Evolutionary conservation across 2,797 vertebrate genomes (phyloP).

Genomic region (Notolepis coatsorum): DNA sequence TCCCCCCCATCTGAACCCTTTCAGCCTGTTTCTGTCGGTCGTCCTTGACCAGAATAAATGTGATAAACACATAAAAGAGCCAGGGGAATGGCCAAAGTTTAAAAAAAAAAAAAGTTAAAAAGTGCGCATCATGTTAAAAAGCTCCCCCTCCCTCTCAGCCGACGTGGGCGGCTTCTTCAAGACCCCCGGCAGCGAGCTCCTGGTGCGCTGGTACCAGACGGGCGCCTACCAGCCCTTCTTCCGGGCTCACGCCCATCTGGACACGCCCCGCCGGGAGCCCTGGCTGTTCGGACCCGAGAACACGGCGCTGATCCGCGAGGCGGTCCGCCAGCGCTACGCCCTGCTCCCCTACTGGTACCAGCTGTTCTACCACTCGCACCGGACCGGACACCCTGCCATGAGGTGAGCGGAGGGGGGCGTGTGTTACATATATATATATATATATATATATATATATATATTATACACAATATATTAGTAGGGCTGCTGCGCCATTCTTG

Average conservation of each 20-base stretch:
- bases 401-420: slow-evolving; percentile 74
- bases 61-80: too few relatives aligned
- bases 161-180: slow-evolving; percentile 95
- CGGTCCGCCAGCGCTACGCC: slow-evolving; percentile 87
- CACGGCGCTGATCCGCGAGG: slow-evolving; percentile 82
- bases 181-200: slow-evolving; percentile 86
- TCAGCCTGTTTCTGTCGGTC: too few relatives aligned
- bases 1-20: too few relatives aligned
- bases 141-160: slow-evolving; percentile 71
- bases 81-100: too few relatives aligned
- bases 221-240: slow-evolving; percentile 95
- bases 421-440: not conserved
- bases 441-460: too few relatives aligned
- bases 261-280: slow-evolving; percentile 91
- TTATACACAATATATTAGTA: not conserved
- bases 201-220: slow-evolving; percentile 95
- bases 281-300: slow-evolving; percentile 91
- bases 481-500: too few relatives aligned
- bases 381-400: slow-evolving; percentile 87
- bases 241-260: slow-evolving; percentile 92
- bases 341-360: slow-evolving; percentile 94
- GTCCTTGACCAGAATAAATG: too few relatives aligned
- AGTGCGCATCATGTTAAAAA: too few relatives aligned
- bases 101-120: too few relatives aligned
- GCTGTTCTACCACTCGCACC: slow-evolving; percentile 85